Conservation (phyloP, 1,140 invertebrate genomes). For the Bombus balteatus region DNA sequence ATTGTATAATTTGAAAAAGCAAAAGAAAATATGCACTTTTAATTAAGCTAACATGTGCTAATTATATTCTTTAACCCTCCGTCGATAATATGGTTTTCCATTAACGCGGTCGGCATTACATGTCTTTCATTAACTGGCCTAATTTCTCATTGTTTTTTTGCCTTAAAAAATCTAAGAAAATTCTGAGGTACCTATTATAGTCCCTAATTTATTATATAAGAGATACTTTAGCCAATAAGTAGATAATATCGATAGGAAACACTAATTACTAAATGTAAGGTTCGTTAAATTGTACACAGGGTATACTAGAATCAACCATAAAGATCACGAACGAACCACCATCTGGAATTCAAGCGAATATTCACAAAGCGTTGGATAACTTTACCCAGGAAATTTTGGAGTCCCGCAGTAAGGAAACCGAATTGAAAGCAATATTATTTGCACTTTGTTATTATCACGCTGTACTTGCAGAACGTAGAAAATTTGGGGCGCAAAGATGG, state of each 20-base stretch:
- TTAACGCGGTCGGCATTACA: no score
- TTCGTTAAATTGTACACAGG: conserved; percentile 79
- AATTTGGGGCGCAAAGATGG: conserved; percentile 97
- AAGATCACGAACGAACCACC: conserved; percentile 99
- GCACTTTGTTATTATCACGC: conserved; percentile 98
- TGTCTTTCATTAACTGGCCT: no score
- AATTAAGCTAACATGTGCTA: neutral
- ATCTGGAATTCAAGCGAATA: conserved; percentile 96
- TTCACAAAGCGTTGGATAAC: conserved; percentile 96
- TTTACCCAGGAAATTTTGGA: conserved; percentile 97
- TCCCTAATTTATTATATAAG: no score
- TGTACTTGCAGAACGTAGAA: conserved; percentile 94
- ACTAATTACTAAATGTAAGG: neutral
- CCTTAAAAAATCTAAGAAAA: no score
- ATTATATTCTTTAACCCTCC: no score
- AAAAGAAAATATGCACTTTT: neutral
- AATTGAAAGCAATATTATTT: conserved; percentile 97
- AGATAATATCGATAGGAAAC: no score
- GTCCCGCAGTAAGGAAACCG: conserved; percentile 95
- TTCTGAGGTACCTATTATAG: no score
- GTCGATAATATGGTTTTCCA: no score
- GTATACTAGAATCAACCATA: conserved; percentile 95
- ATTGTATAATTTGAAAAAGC: neutral
- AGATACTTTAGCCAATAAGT: no score
- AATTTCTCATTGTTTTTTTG: no score